These are phyloP conservation scores for Isaurus tuberculatus DNA, from an alignment of 92 coral and sea anemone genomes.

Conservation along the genomic window DNA sequence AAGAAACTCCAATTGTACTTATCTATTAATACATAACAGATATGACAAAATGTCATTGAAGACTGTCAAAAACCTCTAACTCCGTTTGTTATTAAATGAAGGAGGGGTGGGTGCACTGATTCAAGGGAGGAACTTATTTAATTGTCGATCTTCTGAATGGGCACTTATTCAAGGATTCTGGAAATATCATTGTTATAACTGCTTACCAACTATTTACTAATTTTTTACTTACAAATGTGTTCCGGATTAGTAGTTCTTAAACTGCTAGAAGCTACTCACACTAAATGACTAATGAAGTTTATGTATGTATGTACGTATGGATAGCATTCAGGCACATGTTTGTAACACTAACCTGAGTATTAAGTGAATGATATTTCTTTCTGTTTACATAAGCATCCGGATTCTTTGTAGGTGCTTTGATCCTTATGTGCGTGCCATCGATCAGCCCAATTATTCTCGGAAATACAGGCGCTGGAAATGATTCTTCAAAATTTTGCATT, in stretches of 20 bases:
- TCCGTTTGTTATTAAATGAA: conserved; percentile 28
- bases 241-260: conserved; percentile 29
- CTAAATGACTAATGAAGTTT: conserved; percentile 11
- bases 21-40: conserved; percentile 4
- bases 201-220: conserved; percentile 28
- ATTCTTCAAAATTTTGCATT: conserved; percentile 21
- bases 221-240: conserved; percentile 15
- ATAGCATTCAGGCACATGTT: conserved; percentile 8
- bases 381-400: conserved; percentile 42
- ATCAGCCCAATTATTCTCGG: conserved; percentile 33
- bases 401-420: conserved; percentile 31
- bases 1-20: conserved; percentile 11
- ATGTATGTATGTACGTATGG: not conserved
- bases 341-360: conserved; percentile 38
- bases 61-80: conserved; percentile 20
- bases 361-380: conserved; percentile 35
- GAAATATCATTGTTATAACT: conserved; percentile 25
- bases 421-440: conserved; percentile 47
- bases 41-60: conserved; percentile 13
- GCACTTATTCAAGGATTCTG: conserved; percentile 24
- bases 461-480: conserved; percentile 29
- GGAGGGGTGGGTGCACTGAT: conserved; percentile 34
- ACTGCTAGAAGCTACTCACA: conserved; percentile 32
- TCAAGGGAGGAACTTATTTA: conserved; percentile 19
- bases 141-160: conserved; percentile 17